Evolutionary conservation across 2,113 vertebrate species (phyloP).

Genomic region (Dermatemys mawii): DNA sequence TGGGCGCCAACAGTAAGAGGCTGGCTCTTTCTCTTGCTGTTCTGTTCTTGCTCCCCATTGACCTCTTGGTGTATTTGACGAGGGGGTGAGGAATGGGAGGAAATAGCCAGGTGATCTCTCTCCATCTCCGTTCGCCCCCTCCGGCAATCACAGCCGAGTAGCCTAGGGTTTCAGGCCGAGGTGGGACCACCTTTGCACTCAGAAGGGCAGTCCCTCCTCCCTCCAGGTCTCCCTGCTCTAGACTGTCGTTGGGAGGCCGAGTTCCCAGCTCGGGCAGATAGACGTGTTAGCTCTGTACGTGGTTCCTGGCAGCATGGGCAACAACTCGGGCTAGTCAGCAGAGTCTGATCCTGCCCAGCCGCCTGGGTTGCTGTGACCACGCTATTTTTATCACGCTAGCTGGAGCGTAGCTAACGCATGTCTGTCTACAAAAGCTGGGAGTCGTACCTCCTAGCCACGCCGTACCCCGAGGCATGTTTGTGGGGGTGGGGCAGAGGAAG

Average conservation of each 20-base stretch:
- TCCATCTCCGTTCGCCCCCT: background rate
- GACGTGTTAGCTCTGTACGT: background rate
- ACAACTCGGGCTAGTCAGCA: accelerated
- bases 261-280: background rate
- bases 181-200: background rate
- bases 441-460: background rate
- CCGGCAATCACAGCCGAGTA: background rate
- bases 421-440: background rate
- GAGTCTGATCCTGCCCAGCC: background rate
- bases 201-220: background rate
- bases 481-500: background rate
- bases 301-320: background rate
- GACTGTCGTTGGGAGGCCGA: background rate
- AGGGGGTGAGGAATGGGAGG: background rate
- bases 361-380: background rate
- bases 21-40: background rate
- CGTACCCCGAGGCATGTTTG: background rate
- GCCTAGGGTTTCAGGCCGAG: no score
- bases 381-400: background rate
- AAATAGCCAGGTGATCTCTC: background rate
- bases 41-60: background rate
- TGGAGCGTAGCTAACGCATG: background rate
- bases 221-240: no score
- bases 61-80: background rate
- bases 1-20: slow-evolving; percentile 95